These are phyloP conservation scores for Drosophila neocordata DNA, from an alignment of 1,140 invertebrate species.

Conservation along the genomic window DNA sequence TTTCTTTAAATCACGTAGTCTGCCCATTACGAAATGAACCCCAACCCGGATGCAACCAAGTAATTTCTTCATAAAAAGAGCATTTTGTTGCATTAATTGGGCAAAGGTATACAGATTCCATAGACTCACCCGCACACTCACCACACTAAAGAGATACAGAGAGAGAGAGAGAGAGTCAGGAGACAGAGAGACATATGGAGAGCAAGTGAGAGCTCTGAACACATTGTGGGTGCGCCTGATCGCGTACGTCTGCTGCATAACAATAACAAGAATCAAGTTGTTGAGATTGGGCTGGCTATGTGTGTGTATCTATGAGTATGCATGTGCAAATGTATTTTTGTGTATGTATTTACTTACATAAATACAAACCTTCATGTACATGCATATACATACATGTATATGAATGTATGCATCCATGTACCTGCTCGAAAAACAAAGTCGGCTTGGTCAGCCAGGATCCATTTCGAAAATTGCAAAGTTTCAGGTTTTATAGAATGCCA, in stretches of 20 bases:
- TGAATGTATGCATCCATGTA: neutral
- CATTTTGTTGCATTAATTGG: slow-evolving; percentile 51
- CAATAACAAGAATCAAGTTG: slow-evolving; percentile 56
- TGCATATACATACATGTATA: neutral
- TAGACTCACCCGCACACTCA: slow-evolving; percentile 8
- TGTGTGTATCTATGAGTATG: slow-evolving; percentile 6
- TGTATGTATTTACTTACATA: neutral
- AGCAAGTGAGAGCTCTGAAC: slow-evolving; percentile 24
- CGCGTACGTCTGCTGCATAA: slow-evolving; percentile 47
- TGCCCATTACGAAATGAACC: slow-evolving; percentile 23
- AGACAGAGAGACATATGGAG: slow-evolving; percentile 15
- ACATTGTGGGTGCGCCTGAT: slow-evolving; percentile 58
- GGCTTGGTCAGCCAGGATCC: too few species aligned
- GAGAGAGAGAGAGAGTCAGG: slow-evolving; percentile 17
- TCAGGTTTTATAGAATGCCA: slow-evolving; percentile 2
- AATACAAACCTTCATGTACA: neutral
- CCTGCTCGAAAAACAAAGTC: neutral
- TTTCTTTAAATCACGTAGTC: slow-evolving; percentile 31
- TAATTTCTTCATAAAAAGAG: slow-evolving; percentile 50
- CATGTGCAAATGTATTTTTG: slow-evolving; percentile 4
- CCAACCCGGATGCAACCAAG: slow-evolving; percentile 32
- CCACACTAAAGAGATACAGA: neutral
- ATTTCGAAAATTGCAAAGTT: neutral
- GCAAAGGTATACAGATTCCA: slow-evolving; percentile 25
- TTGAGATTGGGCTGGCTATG: slow-evolving; percentile 28